Evolutionary conservation across 1,140 invertebrate species (phyloP), one percentile per base, ranked within the genome.

Genomic region (Drosophila nigromelanica): DNA sequence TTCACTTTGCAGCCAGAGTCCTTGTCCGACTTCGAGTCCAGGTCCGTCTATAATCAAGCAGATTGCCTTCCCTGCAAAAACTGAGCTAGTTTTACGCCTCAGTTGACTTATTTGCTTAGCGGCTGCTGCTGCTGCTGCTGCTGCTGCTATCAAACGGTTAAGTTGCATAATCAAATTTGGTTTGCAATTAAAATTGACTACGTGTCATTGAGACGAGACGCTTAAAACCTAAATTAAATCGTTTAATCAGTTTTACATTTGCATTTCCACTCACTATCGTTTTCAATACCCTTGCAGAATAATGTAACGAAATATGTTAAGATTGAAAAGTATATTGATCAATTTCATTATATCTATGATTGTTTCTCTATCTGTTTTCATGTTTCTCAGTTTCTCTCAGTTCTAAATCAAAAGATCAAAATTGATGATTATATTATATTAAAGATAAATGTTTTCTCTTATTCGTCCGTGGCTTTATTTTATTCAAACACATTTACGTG

Each of bases 141-240:
- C 64, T 27, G n/a, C n/a, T n/a, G n/a, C 51, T 50, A 47, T 55
- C 48, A 68, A 76, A 35, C 50, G 48, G 27, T 69, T 61, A 43
- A 69, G 66, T 74, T 78, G 74, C 60, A 71, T 55, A 63, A 76
- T 78, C 75, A 63, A 78, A 82, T 82, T 76, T 64, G 71, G 55
- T 24, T 68, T 50, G 82, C 75, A 82, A 86, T 87, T 87, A 87
- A 72, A 81, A 78, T 81, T 59, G 67, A 59, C 15, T 45, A 21
- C 12, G 33, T 33, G 52, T 8, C 24, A 67, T 74, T 80, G 66
- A 71, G 54, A 67, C 50, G 11, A 52, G 61, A 33, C 27, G 15
- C 61, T 33, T 43, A 35, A 33, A 45, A 40, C 24, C 42, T 6
- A 47, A 42, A 72, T 58, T 24, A 43, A 76, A 35, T 54, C 37